phyloP scores from a whole-genome alignment of 2,888 invertebrate genomes.

The Hylaea fasciaria region DNA sequence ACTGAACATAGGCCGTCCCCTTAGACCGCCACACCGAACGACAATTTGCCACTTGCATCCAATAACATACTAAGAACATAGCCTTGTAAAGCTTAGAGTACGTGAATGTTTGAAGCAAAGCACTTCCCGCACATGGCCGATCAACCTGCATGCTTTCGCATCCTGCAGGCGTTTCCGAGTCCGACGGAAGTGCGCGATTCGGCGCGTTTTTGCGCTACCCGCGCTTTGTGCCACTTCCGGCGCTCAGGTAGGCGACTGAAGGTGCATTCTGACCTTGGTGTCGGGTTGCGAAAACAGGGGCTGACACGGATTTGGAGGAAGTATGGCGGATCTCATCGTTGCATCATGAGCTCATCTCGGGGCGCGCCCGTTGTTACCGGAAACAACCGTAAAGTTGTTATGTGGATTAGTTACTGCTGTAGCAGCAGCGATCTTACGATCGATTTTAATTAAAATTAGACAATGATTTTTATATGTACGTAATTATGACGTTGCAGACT shows the following conservation, averaged over 20 bases:
- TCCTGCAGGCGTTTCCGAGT: conserved; percentile 61
- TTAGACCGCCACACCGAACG: too few species aligned
- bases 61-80: neutral
- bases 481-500: too few species aligned
- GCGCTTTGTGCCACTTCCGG: conserved; percentile 66
- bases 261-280: conserved; percentile 80
- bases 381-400: too few species aligned
- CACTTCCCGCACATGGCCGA: conserved; percentile 37
- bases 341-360: too few species aligned
- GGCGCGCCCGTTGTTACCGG: too few species aligned
- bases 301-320: conserved; percentile 29
- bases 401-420: too few species aligned
- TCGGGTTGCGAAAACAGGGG: conserved; percentile 62
- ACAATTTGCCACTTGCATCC: too few species aligned
- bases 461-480: too few species aligned
- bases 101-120: conserved; percentile 22
- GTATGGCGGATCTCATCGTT: conserved; percentile 13
- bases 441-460: too few species aligned
- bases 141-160: conserved; percentile 42
- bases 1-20: too few species aligned
- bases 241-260: conserved; percentile 68
- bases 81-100: neutral
- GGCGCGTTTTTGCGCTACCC: conserved; percentile 69
- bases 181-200: conserved; percentile 77
- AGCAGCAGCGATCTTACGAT: too few species aligned